Evolutionary conservation across 30 jellyfish, hydroid and myxozoan genomes (phyloP).

Genomic region (Hydractinia echinata): DNA sequence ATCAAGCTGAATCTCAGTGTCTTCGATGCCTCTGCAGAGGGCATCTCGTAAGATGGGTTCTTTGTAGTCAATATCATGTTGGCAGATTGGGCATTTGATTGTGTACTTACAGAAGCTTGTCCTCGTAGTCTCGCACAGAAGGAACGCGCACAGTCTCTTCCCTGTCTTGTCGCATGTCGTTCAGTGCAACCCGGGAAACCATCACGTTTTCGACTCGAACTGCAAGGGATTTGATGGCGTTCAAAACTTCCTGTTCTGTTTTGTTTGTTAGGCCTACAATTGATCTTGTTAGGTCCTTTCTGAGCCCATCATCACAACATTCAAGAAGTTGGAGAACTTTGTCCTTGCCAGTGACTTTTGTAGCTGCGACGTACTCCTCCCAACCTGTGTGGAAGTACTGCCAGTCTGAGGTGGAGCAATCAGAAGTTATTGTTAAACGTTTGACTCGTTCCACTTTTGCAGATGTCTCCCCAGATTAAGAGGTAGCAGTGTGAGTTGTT

Average conservation of each 20-base stretch:
- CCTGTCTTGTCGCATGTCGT: conserved; percentile 4
- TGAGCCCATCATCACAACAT: background rate
- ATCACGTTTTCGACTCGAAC: background rate
- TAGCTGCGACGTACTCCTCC: conserved; percentile 18
- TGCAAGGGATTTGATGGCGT: conserved; percentile 1
- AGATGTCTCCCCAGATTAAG: background rate
- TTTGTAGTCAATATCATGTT: background rate
- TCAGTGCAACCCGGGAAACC: too few species aligned
- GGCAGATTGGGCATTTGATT: background rate
- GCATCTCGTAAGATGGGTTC: background rate
- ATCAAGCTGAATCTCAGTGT: conserved; percentile 6
- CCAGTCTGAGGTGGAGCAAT: background rate
- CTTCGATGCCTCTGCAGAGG: conserved; percentile 5
- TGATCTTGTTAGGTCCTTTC: too few species aligned
- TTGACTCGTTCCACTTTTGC: conserved; percentile 5
- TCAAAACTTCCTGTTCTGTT: too few species aligned
- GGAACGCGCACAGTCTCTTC: conserved; percentile 4
- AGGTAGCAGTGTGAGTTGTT: background rate
- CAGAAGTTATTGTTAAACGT: conserved; percentile 9
- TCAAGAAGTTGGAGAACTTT: background rate
- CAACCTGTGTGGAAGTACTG: conserved; percentile 4
- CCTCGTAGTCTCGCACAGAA: conserved; percentile 11
- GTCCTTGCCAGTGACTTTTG: conserved; percentile 13
- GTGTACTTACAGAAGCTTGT: background rate
- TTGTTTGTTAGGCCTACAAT: too few species aligned